Evolutionary conservation across 1,140 invertebrate species (phyloP), one percentile per base, ranked within the genome.

Genomic region (Agraylea sexmaculata): DNA sequence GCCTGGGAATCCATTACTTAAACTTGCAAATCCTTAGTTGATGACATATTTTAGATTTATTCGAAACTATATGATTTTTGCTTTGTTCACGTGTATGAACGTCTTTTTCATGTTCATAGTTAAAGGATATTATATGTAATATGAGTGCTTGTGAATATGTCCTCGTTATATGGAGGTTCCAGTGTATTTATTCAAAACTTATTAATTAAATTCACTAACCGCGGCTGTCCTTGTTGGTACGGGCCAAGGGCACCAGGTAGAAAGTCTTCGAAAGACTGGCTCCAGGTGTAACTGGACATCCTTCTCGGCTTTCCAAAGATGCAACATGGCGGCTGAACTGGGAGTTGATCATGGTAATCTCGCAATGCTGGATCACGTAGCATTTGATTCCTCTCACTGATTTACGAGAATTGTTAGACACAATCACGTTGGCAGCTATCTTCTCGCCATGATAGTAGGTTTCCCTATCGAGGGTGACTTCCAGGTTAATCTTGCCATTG

Each of bases 371-470:
- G 5, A 90, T 78, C 1, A 88, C 78, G 57, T 77, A 83, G 29
- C 79, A 81, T 62, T 87, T 87, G 53, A 92, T 87, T 55, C 82
- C 86, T 50, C 82, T 79, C 2, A 91, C 87, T 2, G 82, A 74
- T 57, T 91, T 91, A 51, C 87, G 77, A 3, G 87, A 91, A 57
- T 83, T 87, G 57, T 93, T 93, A 21, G 75, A 81, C 31, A 91
- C 71, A 46, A 83, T 77, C 13, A 91, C 71, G 38, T 84, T 87
- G 30, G 84, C 85, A 1, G 78, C 75, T 12, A 90, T 70, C 57
- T 87, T 85, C 57, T 91, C 87, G 11, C 85, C 86, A 45, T 91
- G 87, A 56, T 89, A 90, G 59, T 89, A 92, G 40, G 86, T 81
- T 56, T 90, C 86, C 42, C 76, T 75, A 51, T 90, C 86, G 13